Evolutionary conservation across 2,888 invertebrate genomes (phyloP).

Genomic region (Psylliodes chrysocephalus): DNA sequence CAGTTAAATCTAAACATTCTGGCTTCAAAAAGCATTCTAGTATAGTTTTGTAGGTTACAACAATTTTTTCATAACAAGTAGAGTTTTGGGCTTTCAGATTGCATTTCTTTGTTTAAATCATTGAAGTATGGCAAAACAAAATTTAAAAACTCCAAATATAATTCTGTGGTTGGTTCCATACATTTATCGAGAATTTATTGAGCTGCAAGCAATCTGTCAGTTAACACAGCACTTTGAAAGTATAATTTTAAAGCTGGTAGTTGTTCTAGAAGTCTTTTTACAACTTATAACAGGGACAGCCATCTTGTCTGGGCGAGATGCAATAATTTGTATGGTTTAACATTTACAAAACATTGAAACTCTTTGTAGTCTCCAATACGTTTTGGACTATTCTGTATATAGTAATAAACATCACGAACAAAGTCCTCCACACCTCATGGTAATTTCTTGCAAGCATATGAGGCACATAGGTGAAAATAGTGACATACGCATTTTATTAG

Average conservation of each 20-base stretch:
- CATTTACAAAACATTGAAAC: slow-evolving; percentile 20
- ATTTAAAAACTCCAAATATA: slow-evolving; percentile 15
- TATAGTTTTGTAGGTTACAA: slow-evolving; percentile 8
- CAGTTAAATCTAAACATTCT: slow-evolving; percentile 4
- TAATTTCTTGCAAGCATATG: no score
- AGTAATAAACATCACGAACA: slow-evolving; percentile 46
- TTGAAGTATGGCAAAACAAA: slow-evolving; percentile 10
- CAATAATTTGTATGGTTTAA: slow-evolving; percentile 8
- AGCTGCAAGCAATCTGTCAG: slow-evolving; percentile 1
- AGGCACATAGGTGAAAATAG: slow-evolving; percentile 38
- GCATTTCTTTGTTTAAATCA: slow-evolving; percentile 16
- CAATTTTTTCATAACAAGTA: neutral
- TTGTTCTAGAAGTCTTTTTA: slow-evolving; percentile 12
- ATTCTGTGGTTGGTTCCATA: slow-evolving; percentile 7
- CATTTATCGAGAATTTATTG: slow-evolving; percentile 1
- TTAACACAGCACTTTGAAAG: slow-evolving; percentile 3
- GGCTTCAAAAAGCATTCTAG: slow-evolving; percentile 10
- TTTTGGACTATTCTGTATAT: slow-evolving; percentile 45
- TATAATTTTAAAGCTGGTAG: neutral
- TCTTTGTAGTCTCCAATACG: slow-evolving; percentile 25
- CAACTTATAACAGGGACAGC: slow-evolving; percentile 4
- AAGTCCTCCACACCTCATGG: slow-evolving; percentile 47
- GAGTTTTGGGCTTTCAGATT: slow-evolving; percentile 18
- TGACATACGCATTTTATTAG: slow-evolving; percentile 2
- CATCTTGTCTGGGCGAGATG: slow-evolving; percentile 18